A percentile compares a stretch with the other conserved stretches of the same genome.
Conservation (phyloP, 2,888 invertebrate species). For the Eristalis arbustorum region DNA sequence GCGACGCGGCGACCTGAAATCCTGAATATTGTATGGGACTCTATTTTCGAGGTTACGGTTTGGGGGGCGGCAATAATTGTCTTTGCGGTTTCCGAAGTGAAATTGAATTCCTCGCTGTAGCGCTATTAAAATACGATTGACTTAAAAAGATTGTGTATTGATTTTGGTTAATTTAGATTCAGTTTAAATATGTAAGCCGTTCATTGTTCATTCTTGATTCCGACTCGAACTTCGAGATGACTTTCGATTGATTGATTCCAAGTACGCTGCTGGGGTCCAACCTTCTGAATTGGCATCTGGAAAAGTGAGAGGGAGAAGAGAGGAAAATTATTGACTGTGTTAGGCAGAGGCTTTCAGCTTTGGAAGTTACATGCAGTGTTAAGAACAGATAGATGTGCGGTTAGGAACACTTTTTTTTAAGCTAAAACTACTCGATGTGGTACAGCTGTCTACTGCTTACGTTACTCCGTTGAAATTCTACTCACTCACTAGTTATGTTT, state of each 20-base stretch:
- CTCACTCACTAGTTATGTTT: too few relatives aligned
- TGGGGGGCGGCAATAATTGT: not conserved
- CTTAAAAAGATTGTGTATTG: conserved; percentile 11
- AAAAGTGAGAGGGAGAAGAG: conserved; percentile 55
- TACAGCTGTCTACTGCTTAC: not conserved
- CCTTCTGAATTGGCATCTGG: conserved; percentile 88
- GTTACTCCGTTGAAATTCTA: not conserved
- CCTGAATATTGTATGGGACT: not conserved
- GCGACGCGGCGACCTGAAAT: not conserved
- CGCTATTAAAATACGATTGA: not conserved
- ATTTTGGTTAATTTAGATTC: conserved; percentile 13
- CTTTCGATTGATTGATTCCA: conserved; percentile 89
- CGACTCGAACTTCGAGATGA: conserved; percentile 86
- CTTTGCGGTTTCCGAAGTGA: not conserved
- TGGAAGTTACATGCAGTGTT: not conserved
- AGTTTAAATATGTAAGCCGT: conserved; percentile 31
- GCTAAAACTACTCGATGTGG: not conserved
- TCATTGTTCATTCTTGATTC: conserved; percentile 75
- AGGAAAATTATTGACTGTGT: not conserved
- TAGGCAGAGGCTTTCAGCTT: not conserved
- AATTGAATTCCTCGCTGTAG: not conserved
- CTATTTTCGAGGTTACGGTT: not conserved
- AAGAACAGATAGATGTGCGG: not conserved
- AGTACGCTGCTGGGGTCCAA: conserved; percentile 96
- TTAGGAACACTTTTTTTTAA: not conserved